A percentile compares a stretch with the other conserved stretches of the same genome.
Conservation (phyloP, 2,797 vertebrate genomes). For the Malurus splendens region DNA sequence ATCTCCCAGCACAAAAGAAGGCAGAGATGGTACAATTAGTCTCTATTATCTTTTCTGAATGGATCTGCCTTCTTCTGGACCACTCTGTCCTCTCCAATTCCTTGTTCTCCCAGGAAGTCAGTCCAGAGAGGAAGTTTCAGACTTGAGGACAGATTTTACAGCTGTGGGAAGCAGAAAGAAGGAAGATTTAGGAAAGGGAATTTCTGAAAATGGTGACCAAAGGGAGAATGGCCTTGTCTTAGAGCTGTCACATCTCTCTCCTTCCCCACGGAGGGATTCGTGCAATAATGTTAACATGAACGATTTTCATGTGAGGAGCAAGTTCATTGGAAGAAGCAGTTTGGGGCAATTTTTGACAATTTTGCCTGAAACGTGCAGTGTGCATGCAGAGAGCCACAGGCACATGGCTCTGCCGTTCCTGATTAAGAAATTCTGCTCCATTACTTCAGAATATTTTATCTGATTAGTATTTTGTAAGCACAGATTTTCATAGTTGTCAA, state of each 20-base stretch:
- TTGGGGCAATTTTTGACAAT: conserved; percentile 26
- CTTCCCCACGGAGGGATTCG: not conserved
- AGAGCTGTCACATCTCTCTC: not conserved
- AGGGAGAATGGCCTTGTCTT: not conserved
- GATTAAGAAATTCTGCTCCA: conserved; percentile 53
- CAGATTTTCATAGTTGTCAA: conserved; percentile 45
- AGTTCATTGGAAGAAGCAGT: conserved; percentile 18
- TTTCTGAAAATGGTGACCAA: not conserved
- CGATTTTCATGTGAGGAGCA: not conserved
- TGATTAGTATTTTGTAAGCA: conserved; percentile 57
- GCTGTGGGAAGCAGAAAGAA: not conserved
- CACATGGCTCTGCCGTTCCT: conserved; percentile 14
- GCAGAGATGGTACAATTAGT: not conserved
- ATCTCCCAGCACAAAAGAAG: not conserved
- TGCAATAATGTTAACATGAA: not conserved
- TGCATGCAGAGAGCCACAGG: not conserved
- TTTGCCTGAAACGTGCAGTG: not conserved
- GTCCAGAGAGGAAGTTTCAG: not conserved
- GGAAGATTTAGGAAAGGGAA: not conserved
- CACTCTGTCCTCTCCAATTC: not conserved
- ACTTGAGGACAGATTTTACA: not conserved
- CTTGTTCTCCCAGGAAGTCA: not conserved
- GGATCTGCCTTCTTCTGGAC: not conserved
- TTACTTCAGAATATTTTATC: conserved; percentile 49
- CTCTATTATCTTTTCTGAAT: not conserved